A percentile compares a stretch with the other conserved stretches of the same genome.
phyloP scores from a whole-genome alignment of 92 coral and sea anemone species.

The Parazoanthus swiftii region DNA sequence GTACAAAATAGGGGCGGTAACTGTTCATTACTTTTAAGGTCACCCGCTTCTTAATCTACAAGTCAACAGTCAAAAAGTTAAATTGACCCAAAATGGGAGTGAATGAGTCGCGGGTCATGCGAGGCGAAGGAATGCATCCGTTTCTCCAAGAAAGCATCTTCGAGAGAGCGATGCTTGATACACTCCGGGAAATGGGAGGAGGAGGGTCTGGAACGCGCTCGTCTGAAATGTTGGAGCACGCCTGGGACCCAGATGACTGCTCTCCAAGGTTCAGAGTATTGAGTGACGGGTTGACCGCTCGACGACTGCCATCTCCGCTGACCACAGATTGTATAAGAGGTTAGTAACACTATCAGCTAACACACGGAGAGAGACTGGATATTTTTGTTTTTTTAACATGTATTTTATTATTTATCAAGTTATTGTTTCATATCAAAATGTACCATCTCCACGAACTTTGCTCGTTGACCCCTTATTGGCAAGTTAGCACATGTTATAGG shows the following conservation, averaged over 20 bases:
- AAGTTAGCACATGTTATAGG: no score
- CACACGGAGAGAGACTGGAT: no score
- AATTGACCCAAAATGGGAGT: slow-evolving; percentile 46
- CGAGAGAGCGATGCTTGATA: slow-evolving; percentile 60
- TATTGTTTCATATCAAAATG: no score
- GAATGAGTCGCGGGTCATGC: slow-evolving; percentile 39
- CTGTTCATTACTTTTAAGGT: no score
- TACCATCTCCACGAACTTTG: no score
- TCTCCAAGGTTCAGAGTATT: slow-evolving; percentile 56
- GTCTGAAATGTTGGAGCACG: no score
- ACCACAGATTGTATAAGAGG: slow-evolving; percentile 61
- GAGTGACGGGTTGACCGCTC: slow-evolving; percentile 72
- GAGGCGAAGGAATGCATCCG: slow-evolving; percentile 27
- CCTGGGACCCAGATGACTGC: no score
- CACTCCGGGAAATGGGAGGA: neutral
- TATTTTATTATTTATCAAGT: no score
- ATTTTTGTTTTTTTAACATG: no score
- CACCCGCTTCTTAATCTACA: neutral
- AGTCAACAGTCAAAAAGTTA: neutral
- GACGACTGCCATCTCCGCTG: slow-evolving; percentile 49
- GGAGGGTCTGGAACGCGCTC: no score
- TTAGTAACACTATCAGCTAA: neutral
- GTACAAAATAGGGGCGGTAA: no score
- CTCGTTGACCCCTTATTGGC: no score
- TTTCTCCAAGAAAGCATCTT: slow-evolving; percentile 31